These are phyloP conservation scores for Cephus cinctus DNA, from an alignment of 1,140 invertebrate genomes.

Conservation along the genomic window DNA sequence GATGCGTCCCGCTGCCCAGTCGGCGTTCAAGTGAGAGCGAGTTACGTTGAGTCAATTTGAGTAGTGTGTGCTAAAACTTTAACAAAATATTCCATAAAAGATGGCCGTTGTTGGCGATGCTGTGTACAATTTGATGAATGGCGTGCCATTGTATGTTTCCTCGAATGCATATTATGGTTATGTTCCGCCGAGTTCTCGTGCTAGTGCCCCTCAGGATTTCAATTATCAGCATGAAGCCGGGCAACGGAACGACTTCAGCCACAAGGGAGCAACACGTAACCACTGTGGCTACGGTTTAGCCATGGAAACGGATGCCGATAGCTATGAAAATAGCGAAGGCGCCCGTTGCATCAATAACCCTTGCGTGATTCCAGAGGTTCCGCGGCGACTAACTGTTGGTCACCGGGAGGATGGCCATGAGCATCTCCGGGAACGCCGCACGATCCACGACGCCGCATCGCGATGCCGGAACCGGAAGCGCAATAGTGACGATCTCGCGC, in stretches of 20 bases:
- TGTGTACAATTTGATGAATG: slow-evolving; percentile 13
- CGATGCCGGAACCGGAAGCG: slow-evolving; percentile 33
- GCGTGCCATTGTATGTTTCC: slow-evolving; percentile 33
- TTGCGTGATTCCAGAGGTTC: slow-evolving; percentile 36
- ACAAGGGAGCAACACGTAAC: slow-evolving; percentile 14
- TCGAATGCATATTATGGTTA: slow-evolving; percentile 42
- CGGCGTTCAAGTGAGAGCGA: no score
- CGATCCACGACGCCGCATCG: slow-evolving; percentile 3
- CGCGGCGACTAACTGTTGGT: slow-evolving; percentile 1
- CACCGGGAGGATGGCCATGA: slow-evolving; percentile 8
- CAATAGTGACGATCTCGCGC: slow-evolving; percentile 17
- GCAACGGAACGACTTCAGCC: slow-evolving; percentile 9
- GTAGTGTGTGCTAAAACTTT: no score
- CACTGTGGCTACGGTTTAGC: slow-evolving; percentile 18
- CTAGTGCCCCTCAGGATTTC: background rate
- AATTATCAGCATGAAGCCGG: slow-evolving; percentile 2
- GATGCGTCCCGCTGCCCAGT: no score
- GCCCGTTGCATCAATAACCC: slow-evolving; percentile 32
- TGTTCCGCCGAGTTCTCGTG: slow-evolving; percentile 22
- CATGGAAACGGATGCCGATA: slow-evolving; percentile 41
- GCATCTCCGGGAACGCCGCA: slow-evolving; percentile 7
- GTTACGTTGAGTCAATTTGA: no score
- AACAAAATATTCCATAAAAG: no score
- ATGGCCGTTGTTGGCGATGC: slow-evolving; percentile 29
- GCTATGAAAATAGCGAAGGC: slow-evolving; percentile 16